Conservation (phyloP, 2,113 vertebrate species). For the Peucedramus taeniatus region DNA sequence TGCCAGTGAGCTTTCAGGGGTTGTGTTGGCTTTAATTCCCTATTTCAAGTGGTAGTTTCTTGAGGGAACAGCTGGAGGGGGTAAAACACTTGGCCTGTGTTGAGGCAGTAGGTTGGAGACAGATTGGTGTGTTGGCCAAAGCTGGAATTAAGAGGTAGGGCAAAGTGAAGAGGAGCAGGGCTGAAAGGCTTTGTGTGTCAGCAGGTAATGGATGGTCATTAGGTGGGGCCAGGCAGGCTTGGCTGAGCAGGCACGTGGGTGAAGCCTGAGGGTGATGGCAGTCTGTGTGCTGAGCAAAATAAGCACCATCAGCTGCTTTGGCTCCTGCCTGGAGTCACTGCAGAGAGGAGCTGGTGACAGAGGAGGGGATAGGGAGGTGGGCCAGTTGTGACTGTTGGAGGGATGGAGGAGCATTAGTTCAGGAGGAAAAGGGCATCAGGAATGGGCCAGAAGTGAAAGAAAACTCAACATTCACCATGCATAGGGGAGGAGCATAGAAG, state of each 20-base stretch:
- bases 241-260: neutral
- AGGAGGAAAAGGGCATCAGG: neutral
- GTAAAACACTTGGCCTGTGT: neutral
- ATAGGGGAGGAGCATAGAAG: neutral
- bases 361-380: neutral
- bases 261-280: neutral
- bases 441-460: neutral
- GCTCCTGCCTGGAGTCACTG: neutral
- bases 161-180: neutral
- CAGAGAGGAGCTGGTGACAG: fast-evolving
- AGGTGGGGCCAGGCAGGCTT: neutral
- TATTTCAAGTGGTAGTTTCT: neutral
- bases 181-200: slow-evolving; percentile 6
- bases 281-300: neutral
- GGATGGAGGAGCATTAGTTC: neutral
- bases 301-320: neutral
- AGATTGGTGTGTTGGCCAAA: neutral
- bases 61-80: neutral
- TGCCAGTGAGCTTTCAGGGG: neutral
- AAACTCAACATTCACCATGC: neutral
- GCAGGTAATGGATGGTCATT: slow-evolving; percentile 4
- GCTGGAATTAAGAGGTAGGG: neutral
- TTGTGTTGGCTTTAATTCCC: neutral
- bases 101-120: neutral
- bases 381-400: fast-evolving